A percentile compares a stretch with the other conserved stretches of the same genome.
phyloP scores from a whole-genome alignment of 2,113 vertebrate species.

The Xiphias gladius region DNA sequence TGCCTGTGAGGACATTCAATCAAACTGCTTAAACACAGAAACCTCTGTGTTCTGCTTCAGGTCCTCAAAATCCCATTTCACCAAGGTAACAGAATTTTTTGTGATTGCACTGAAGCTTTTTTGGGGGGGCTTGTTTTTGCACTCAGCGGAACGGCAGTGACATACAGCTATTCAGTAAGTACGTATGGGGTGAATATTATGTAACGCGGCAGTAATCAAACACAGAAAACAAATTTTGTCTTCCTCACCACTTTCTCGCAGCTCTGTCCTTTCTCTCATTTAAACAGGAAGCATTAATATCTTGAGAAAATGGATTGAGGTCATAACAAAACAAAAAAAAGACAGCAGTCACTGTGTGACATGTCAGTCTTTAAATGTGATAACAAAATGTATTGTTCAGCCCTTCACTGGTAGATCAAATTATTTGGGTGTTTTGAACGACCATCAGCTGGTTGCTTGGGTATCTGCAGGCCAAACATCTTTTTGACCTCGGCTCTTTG shows the following conservation, averaged over 20 bases:
- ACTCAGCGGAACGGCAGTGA: too few species aligned
- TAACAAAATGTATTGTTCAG: not conserved
- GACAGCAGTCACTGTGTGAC: not conserved
- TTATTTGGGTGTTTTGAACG: constrained; percentile 43
- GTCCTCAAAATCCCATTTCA: not conserved
- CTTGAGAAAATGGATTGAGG: not conserved
- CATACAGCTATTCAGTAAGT: not conserved
- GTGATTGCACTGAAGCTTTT: not conserved
- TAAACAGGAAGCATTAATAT: constrained; percentile 1
- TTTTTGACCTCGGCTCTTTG: constrained; percentile 53
- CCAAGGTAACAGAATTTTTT: not conserved
- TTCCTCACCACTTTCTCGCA: not conserved
- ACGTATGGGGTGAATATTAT: not conserved
- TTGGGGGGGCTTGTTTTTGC: not conserved
- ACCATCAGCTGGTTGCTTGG: constrained; percentile 34
- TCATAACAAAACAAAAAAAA: not conserved
- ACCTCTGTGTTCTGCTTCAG: not conserved
- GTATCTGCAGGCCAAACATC: constrained; percentile 39
- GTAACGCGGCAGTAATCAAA: not conserved
- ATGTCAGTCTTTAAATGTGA: constrained; percentile 35
- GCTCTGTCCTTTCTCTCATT: constrained; percentile 16
- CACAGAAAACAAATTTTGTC: not conserved
- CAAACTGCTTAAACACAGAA: not conserved
- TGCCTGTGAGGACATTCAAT: constrained; percentile 11
- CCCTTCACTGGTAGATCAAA: constrained; percentile 2